Evolutionary conservation across 53 echinoderm and acorn worm species (phyloP).

Genomic region (Hippasteria phrygiana): DNA sequence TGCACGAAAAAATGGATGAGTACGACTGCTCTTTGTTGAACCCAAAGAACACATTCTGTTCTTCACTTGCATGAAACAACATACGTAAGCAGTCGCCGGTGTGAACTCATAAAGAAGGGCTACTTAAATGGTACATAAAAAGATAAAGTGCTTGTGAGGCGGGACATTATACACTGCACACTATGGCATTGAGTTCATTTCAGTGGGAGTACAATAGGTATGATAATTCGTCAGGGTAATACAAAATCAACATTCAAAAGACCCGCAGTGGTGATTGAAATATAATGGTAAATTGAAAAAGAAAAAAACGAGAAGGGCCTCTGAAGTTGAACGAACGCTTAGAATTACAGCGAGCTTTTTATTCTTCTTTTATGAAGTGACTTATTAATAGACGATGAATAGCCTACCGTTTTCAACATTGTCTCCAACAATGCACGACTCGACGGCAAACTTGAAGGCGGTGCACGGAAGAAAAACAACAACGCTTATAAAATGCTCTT

Average conservation of each 20-base stretch:
- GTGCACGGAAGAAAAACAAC: no score
- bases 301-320: not conserved
- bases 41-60: not conserved
- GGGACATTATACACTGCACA: not conserved
- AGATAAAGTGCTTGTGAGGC: not conserved
- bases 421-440: no score
- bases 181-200: not conserved
- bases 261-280: not conserved
- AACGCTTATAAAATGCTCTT: no score
- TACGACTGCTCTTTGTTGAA: not conserved
- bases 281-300: not conserved
- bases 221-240: not conserved
- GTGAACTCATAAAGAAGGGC: not conserved
- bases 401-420: no score
- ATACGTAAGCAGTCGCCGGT: not conserved
- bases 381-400: no score
- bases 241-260: not conserved
- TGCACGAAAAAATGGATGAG: no score
- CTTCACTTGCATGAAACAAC: not conserved
- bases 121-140: not conserved
- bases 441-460: no score
- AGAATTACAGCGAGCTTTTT: not conserved
- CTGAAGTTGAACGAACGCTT: constrained; percentile 12
- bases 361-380: not conserved
- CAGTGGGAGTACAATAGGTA: not conserved